Evolutionary conservation across 2,888 invertebrate species (phyloP).

Genomic region (Drosophila lutescens): DNA sequence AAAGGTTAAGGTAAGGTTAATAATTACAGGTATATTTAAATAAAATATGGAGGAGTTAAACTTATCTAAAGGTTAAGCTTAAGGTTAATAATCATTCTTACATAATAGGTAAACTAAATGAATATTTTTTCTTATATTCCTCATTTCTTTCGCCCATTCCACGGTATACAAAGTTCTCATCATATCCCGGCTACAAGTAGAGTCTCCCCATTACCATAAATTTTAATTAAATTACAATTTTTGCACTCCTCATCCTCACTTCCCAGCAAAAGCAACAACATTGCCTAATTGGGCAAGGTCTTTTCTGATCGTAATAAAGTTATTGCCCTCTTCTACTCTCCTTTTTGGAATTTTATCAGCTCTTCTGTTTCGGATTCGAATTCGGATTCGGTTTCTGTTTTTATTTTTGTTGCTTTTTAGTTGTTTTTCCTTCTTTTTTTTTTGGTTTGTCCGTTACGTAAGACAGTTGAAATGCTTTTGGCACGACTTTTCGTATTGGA

Average conservation of each 20-base stretch:
- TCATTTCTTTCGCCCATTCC: too few species aligned
- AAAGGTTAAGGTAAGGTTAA: too few species aligned
- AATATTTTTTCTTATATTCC: too few species aligned
- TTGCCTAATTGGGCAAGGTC: conserved; percentile 74
- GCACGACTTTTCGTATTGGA: conserved; percentile 27
- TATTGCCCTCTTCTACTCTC: conserved; percentile 38
- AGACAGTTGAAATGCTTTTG: conserved; percentile 45
- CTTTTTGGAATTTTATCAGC: conserved; percentile 29
- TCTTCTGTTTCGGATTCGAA: conserved; percentile 21
- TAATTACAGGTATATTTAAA: too few species aligned
- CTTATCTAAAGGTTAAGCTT: too few species aligned
- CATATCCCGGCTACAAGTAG: background rate
- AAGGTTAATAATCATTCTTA: too few species aligned
- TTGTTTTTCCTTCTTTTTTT: conserved; percentile 5
- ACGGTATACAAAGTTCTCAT: background rate
- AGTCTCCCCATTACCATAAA: conserved; percentile 13
- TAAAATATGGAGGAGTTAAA: too few species aligned
- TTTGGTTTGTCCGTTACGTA: conserved; percentile 39
- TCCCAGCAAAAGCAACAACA: conserved; percentile 7
- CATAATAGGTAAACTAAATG: too few species aligned
- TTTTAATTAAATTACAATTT: conserved; percentile 50
- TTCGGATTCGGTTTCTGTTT: conserved; percentile 22
- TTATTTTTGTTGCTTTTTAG: conserved; percentile 7
- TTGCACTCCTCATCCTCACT: conserved; percentile 21
- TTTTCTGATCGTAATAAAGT: conserved; percentile 54